phyloP scores from a whole-genome alignment of 2,797 vertebrate species.

The Ambastaia sidthimunki region DNA sequence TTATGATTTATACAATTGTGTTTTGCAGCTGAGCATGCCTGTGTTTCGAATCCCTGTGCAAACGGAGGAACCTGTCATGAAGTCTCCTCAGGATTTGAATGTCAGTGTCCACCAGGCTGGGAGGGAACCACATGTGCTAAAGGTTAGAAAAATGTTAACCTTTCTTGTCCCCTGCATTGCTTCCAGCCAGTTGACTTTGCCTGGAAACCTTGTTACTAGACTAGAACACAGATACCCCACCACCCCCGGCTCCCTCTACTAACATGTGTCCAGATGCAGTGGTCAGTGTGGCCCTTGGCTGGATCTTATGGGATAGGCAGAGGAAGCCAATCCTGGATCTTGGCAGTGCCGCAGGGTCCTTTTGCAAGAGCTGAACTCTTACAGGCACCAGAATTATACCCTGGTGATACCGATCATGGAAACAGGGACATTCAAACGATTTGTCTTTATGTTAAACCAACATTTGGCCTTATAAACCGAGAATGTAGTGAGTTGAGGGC shows the following conservation, averaged over 20 bases:
- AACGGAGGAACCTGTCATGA: conserved; percentile 92
- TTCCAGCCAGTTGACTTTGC: background rate
- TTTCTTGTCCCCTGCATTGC: background rate
- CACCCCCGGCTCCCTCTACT: background rate
- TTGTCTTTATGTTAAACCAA: conserved; percentile 53
- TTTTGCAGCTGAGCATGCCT: conserved; percentile 87
- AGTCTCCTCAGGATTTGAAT: conserved; percentile 86
- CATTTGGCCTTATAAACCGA: conserved; percentile 51
- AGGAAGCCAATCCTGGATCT: conserved; percentile 17
- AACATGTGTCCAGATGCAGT: conserved; percentile 43
- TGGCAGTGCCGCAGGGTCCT: conserved; percentile 23
- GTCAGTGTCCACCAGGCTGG: conserved; percentile 90
- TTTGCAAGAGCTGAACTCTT: conserved; percentile 18
- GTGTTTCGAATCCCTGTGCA: conserved; percentile 89
- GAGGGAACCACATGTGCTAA: conserved; percentile 89
- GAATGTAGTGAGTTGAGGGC: conserved; percentile 23
- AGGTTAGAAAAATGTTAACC: conserved; percentile 74
- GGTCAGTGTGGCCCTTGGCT: conserved; percentile 4
- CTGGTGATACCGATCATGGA: conserved; percentile 36
- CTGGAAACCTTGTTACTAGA: conserved; percentile 26
- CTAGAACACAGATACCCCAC: background rate
- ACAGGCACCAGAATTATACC: conserved; percentile 50
- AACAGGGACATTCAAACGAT: conserved; percentile 50
- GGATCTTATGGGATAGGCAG: conserved; percentile 18
- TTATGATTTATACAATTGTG: background rate